phyloP scores from a whole-genome alignment of 2,113 vertebrate species.

The Leptosomus discolor region DNA sequence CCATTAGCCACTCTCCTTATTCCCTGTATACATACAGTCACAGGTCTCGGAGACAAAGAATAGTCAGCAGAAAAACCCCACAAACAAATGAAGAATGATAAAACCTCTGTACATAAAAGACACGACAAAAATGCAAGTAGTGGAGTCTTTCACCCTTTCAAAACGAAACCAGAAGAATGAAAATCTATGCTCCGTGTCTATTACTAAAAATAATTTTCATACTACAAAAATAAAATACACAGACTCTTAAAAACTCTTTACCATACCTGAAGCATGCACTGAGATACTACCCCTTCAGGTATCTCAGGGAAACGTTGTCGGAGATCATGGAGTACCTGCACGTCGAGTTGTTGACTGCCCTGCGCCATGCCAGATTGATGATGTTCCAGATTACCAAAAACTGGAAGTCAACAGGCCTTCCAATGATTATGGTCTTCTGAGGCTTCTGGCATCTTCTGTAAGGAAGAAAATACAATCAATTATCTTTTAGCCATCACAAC shows the following conservation, averaged over 20 bases:
- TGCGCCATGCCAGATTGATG: conserved; percentile 92
- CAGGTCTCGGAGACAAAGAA: not conserved
- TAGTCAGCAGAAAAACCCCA: rapidly evolving
- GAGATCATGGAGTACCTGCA: conserved; percentile 96
- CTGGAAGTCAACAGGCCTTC: conserved; percentile 83
- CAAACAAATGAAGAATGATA: not conserved
- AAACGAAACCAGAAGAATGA: not conserved
- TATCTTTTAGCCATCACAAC: not conserved
- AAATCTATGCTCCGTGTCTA: not conserved
- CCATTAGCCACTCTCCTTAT: not conserved
- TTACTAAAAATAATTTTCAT: not conserved
- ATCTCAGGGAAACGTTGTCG: conserved; percentile 98
- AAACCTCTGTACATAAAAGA: not conserved
- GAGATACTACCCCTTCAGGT: conserved; percentile 93
- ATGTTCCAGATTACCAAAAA: conserved; percentile 59
- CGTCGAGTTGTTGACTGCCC: conserved; percentile 89
- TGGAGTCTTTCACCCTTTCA: not conserved
- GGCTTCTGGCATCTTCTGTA: conserved; percentile 83
- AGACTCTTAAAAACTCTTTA: not conserved
- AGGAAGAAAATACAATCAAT: not conserved
- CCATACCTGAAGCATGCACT: conserved; percentile 95
- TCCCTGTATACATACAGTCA: not conserved
- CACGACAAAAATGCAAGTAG: not conserved
- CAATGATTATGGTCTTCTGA: conserved; percentile 82
- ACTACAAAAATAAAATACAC: not conserved